Base-by-base conservation (phyloP, 2,113 vertebrate genomes). In the Chloebia gouldiae region DNA sequence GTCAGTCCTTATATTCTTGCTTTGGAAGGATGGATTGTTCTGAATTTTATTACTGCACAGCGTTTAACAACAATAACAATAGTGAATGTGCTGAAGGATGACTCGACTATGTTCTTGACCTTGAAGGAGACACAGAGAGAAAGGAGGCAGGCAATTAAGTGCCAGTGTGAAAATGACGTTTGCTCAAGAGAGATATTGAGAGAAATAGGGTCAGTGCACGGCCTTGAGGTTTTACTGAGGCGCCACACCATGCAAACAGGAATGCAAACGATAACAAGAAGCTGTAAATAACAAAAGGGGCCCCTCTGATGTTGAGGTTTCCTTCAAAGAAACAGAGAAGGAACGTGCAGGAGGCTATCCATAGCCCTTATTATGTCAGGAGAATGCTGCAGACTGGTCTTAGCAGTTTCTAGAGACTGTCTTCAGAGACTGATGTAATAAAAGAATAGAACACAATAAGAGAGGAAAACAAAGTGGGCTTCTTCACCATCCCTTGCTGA, bases 141-240 rank as follows among this genome's bases (percentile, higher is more conserved):
- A 81, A 61, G 64, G 8, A 85, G 42, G 25, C 57, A 80, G 33
- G 61, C 76, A 92, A 33, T 60, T 56, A 56, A 86, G 40, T 49
- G 61, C 70, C 64, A 37, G 49, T 25, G 37, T 71, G 81, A 92
- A 44, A 30, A 53, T 33, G 18, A 56, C 2, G 35, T 68, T 82
- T 56, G 19, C 27, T 61, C 37, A 76, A 75, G 61, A 76, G 70
- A 35, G 23, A 83, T 83, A 30, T 11, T 64, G 63, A 90, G 75
- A 90, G 82, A 92, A 88, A 94, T 80, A 72, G 0, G 11, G 59
- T 22, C 66, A 82, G 45, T 53, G 49, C 37, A 42, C 0, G 6
- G 92, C 93, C 88, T 82, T 93, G 88, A 94, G 92, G 57, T 69
- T 81, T 82, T 54, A 59, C 75, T 50, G 59, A 88, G 81, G 78